Evolutionary conservation across 2,113 vertebrate species (phyloP), one percentile per base, ranked within the genome.

Genomic region (Bagarius yarrelli): DNA sequence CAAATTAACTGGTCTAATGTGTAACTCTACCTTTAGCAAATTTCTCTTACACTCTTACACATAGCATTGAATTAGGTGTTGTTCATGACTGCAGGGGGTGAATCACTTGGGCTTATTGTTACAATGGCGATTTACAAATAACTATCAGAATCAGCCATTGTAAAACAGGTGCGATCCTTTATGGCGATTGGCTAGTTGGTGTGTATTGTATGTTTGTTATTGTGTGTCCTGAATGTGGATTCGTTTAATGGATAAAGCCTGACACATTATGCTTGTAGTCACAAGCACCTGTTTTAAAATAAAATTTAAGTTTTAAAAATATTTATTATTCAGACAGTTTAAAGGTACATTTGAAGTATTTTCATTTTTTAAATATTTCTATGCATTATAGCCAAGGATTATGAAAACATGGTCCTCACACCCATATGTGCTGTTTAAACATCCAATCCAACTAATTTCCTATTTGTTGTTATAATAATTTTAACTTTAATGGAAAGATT

Each of bases 231-330:
- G 9, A 47, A 47, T 47, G 44, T 47, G 44, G 44, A 47, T 47
- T 47, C 44, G 44, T 47, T 47, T 47, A 56, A 67, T 79, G 50
- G 32, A 32, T 32, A 50, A 67, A 52, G 30, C 79, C 40, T 50
- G 19, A 14, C 18, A 32, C 44, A 60, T 80, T 60, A 44, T 32
- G 53, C 44, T 59, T 59, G 52, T 50, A 71, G 66, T 80, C 50
- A 50, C 36, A 44, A 36, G 55, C 74, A 60, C 9, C 19, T 40
- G 32, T 40, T n/a, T 15, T 61, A 0, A 5, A 11, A 3, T 61
- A 0, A 5, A 11, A 3, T 76, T 15, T 47, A 4, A 40, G 36
- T 40, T 40, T 6, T 40, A 4, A 40, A 40, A 6, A 40, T 40
- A 40, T 40, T 40, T 6, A 40, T 4, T 40, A 40, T 40, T 3